These are phyloP conservation scores for Chinchilla lanigera DNA, from an alignment of 2,113 vertebrate genomes.

Conservation along the genomic window DNA sequence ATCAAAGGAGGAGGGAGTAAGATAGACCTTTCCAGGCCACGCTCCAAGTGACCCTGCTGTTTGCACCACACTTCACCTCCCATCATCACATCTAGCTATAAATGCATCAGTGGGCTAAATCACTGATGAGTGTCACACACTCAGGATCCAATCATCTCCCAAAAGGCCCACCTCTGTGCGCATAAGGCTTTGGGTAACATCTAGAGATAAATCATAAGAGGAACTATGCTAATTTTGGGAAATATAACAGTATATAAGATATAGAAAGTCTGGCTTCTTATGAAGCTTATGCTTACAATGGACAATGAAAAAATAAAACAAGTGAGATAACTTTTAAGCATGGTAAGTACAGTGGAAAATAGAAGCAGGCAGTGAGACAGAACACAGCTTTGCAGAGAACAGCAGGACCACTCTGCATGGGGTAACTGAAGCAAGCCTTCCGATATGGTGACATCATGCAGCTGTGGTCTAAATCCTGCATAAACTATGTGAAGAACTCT, in stretches of 20 bases:
- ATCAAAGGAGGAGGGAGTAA: not conserved
- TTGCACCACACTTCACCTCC: not conserved
- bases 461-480: not conserved
- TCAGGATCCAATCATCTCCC: not conserved
- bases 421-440: not conserved
- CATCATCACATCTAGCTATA: not conserved
- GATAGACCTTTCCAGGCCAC: no score
- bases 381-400: not conserved
- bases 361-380: not conserved
- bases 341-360: not conserved
- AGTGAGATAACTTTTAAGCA: not conserved
- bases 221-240: not conserved
- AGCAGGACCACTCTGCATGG: no score
- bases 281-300: not conserved
- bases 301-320: not conserved
- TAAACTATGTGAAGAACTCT: not conserved
- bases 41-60: no score
- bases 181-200: not conserved
- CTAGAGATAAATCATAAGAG: not conserved
- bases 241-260: not conserved
- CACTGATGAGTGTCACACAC: not conserved
- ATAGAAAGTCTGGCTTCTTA: not conserved
- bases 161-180: not conserved
- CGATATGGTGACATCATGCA: not conserved
- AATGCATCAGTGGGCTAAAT: no score